Evolutionary conservation across 2,797 vertebrate species (phyloP).

Genomic region (Acrocephalus scirpaceus): DNA sequence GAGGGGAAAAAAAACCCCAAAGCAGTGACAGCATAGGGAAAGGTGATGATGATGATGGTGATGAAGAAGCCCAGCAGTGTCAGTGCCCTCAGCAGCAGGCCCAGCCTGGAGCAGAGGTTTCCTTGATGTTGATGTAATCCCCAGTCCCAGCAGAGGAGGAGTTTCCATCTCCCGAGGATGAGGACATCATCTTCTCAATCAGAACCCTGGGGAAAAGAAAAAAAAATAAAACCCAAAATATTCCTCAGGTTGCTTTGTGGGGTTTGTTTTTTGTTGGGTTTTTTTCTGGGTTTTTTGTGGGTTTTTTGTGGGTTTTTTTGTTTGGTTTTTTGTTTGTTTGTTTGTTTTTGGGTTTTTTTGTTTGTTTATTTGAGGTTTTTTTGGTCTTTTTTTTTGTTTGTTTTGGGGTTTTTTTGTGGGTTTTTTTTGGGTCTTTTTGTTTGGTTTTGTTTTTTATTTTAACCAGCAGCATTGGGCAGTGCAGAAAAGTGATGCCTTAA

Average conservation of each 20-base stretch:
- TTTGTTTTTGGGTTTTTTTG: too few species aligned
- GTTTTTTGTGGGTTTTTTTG: too few species aligned
- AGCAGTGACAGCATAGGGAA: background rate
- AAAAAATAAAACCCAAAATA: background rate
- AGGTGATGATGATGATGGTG: background rate
- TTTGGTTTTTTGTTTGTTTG: too few species aligned
- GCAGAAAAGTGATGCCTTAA: background rate
- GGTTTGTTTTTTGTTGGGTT: background rate
- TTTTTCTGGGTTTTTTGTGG: too few species aligned
- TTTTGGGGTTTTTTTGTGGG: too few species aligned
- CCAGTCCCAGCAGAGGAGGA: conserved; percentile 67
- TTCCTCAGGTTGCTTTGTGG: background rate
- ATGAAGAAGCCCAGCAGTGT: background rate
- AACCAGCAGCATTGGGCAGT: background rate
- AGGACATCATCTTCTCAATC: conserved; percentile 81
- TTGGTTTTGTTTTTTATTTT: too few species aligned
- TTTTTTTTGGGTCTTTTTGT: too few species aligned
- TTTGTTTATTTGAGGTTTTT: too few species aligned
- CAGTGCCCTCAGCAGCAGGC: conserved; percentile 71
- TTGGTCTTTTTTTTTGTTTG: too few species aligned
- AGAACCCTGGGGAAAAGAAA: conserved; percentile 70
- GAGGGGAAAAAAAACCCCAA: background rate
- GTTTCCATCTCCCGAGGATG: conserved; percentile 54
- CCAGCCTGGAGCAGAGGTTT: conserved; percentile 69
- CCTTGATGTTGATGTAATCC: conserved; percentile 77